A percentile compares a stretch with the other conserved stretches of the same genome.
Conservation (phyloP, 1,140 invertebrate species). For the Teleopsis dalmanni region DNA sequence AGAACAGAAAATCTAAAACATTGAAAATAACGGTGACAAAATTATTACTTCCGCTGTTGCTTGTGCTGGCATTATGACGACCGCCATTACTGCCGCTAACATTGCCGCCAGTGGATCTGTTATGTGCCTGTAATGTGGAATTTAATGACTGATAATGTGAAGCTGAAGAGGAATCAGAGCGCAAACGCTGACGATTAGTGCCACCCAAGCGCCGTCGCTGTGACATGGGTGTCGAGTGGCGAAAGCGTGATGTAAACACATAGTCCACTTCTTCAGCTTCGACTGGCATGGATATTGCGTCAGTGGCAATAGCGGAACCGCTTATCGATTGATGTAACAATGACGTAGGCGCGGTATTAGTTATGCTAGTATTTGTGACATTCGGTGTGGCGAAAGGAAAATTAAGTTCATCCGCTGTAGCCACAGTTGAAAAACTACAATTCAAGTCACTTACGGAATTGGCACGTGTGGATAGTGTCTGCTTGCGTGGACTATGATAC, state of each 20-base stretch:
- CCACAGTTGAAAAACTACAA: not conserved
- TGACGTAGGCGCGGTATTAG: not conserved
- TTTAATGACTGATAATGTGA: slow-evolving; percentile 28
- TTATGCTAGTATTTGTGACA: not conserved
- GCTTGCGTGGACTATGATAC: slow-evolving; percentile 4
- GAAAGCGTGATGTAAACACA: slow-evolving; percentile 10
- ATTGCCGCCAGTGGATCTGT: not conserved
- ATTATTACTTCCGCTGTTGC: slow-evolving; percentile 19
- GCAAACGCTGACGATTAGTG: slow-evolving; percentile 15
- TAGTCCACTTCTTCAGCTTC: slow-evolving; percentile 11
- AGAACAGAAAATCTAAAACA: slow-evolving; percentile 41
- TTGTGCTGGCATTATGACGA: slow-evolving; percentile 10
- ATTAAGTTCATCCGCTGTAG: not conserved
- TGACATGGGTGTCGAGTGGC: slow-evolving; percentile 27
- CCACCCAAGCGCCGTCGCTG: slow-evolving; percentile 7
- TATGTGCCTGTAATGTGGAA: not conserved
- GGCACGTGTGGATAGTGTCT: not conserved
- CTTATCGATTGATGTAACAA: no score
- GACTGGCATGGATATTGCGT: not conserved
- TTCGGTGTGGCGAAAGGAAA: not conserved
- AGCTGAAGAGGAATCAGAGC: slow-evolving; percentile 17
- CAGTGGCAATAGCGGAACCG: not conserved
- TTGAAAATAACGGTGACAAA: slow-evolving; percentile 39
- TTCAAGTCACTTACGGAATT: not conserved
- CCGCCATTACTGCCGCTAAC: not conserved